Base-by-base conservation (phyloP, 2,113 vertebrate genomes). In the Ailurus styani region DNA sequence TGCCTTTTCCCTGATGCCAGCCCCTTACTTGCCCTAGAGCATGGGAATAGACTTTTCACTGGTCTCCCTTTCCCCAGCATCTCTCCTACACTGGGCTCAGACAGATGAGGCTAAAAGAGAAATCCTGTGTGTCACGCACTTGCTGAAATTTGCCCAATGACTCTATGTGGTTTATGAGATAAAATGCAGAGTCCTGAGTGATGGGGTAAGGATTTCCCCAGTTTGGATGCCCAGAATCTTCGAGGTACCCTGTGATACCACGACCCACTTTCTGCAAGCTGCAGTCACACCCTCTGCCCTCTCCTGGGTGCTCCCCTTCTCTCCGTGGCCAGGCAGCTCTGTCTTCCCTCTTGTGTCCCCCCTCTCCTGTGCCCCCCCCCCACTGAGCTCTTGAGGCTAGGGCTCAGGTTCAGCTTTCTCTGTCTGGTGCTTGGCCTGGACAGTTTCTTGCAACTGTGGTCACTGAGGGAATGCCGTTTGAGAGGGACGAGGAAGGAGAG, bases 241-340 rank as follows among this genome's bases (percentile, higher is more conserved):
- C 0, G 12, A 10, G 5, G 37, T 34, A 14, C 11, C 70, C 40
- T 3, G 6, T 12, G 42, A 27, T 25, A 7, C 68, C 42, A 2
- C 2, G 4, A 31, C 11, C 18, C 17, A 8, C 2, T 15, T 23
- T 21, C 64, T 23, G 6, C 6, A 12, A 25, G 37, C 75, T 15
- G 0, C 27, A 64, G 95, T 29, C 6, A 0, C 5, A 27, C 14
- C 47, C 11, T 20, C 54, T 40, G 70, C 52, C 1, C 40, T 21
- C 7, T 54, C 12, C n/a, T 23, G 18, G 20, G n/a, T 40, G 75
- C 29, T 21, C 27, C 17, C 13, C 23, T 52, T 50, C 62, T 45
- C 12, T 27, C 37, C 1, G 2, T 7, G 47, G 7, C 23, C 15
- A 1, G 37, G 8, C 60, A 13, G 25, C 0, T 1, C 31, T n/a